Percentiles rank a stretch among this genome's conserved stretches.
Conservation (phyloP, 2,888 invertebrate genomes). For the Aphodius sticticus region DNA sequence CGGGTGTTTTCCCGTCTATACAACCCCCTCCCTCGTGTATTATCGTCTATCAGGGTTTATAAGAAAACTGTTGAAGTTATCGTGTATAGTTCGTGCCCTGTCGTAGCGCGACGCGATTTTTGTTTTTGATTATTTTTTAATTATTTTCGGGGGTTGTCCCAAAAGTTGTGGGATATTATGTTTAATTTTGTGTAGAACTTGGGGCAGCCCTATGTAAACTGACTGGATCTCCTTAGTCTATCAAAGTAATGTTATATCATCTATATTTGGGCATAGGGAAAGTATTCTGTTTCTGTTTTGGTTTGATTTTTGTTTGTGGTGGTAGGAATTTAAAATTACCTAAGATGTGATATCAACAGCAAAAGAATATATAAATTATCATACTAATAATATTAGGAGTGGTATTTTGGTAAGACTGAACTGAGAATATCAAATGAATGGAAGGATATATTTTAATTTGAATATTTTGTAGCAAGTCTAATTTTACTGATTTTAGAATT, state of each 20-base stretch:
- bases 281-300: not conserved
- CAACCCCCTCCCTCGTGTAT: constrained; percentile 7
- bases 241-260: not conserved
- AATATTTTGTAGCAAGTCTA: too few species aligned
- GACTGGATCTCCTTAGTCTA: not conserved
- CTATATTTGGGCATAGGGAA: not conserved
- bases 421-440: too few species aligned
- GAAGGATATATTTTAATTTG: too few species aligned
- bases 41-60: not conserved
- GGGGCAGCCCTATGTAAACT: not conserved
- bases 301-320: not conserved
- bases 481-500: too few species aligned
- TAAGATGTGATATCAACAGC: not conserved
- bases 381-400: too few species aligned
- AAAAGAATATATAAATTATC: too few species aligned
- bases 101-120: not conserved
- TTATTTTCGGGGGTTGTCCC: not conserved
- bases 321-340: not conserved
- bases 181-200: not conserved
- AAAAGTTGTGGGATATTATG: not conserved
- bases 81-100: not conserved
- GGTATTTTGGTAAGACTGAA: too few species aligned
- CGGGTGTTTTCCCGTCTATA: constrained; percentile 16
- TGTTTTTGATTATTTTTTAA: not conserved
- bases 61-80: not conserved